Conservation (phyloP, 2,113 vertebrate species). For the Peromyscus maniculatus region DNA sequence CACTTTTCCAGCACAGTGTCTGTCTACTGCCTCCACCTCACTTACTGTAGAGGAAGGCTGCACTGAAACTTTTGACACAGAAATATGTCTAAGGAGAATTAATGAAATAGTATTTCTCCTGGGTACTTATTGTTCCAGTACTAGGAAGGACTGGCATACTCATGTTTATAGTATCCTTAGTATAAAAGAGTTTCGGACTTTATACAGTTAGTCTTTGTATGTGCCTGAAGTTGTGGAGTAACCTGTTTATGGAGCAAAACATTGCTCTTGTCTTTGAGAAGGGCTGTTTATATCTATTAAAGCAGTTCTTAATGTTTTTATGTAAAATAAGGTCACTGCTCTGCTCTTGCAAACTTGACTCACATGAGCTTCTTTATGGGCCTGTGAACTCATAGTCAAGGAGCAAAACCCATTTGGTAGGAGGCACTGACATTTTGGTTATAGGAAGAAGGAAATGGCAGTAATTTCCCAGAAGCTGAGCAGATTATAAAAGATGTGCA, state of each 20-base stretch:
- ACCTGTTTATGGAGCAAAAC: conserved; percentile 40
- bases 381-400: conserved; percentile 80
- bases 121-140: too few species aligned
- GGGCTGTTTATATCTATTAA: neutral
- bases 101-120: neutral
- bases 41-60: neutral
- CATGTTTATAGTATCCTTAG: neutral
- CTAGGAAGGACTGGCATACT: neutral
- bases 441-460: conserved; percentile 73
- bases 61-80: neutral
- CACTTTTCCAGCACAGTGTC: neutral
- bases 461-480: conserved; percentile 86
- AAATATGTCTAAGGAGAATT: neutral
- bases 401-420: conserved; percentile 76
- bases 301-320: conserved; percentile 62
- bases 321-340: conserved; percentile 59
- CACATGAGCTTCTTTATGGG: conserved; percentile 81
- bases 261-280: neutral
- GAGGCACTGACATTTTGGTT: conserved; percentile 86
- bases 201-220: neutral
- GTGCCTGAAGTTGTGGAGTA: neutral
- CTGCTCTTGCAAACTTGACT: conserved; percentile 75
- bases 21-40: neutral
- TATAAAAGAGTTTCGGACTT: neutral
- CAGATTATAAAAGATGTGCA: conserved; percentile 83